Evolutionary conservation across 2,113 vertebrate genomes (phyloP).

Genomic region (Melanocharis versteri): DNA sequence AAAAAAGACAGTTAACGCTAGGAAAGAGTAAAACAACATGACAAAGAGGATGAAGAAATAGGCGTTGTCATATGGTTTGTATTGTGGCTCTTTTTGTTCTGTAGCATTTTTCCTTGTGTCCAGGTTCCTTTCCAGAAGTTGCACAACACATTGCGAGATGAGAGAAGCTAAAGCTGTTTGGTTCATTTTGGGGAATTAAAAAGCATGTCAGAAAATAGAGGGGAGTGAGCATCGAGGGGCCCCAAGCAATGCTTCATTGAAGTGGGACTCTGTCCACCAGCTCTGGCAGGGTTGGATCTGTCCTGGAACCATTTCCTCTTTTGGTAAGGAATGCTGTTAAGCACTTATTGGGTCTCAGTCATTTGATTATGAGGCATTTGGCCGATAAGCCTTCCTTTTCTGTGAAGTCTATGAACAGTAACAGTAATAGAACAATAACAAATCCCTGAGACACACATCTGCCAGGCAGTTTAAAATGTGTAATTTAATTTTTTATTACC

Average conservation of each 20-base stretch:
- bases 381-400: slow-evolving; percentile 27
- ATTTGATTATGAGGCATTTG: slow-evolving; percentile 51
- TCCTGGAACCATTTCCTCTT: slow-evolving; percentile 60
- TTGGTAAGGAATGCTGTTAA: slow-evolving; percentile 77
- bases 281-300: not conserved
- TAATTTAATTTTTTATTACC: not conserved
- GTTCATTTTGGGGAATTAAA: slow-evolving; percentile 66
- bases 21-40: slow-evolving; percentile 89
- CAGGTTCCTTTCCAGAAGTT: slow-evolving; percentile 78
- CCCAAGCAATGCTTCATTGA: not conserved
- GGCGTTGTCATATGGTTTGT: slow-evolving; percentile 85
- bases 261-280: not conserved
- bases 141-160: slow-evolving; percentile 76
- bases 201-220: slow-evolving; percentile 19
- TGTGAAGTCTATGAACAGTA: slow-evolving; percentile 41
- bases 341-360: slow-evolving; percentile 34
- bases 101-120: slow-evolving; percentile 62
- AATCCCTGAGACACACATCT: not conserved
- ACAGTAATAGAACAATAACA: not conserved
- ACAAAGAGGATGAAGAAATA: slow-evolving; percentile 91
- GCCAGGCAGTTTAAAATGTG: not conserved
- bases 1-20: slow-evolving; percentile 84
- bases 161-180: slow-evolving; percentile 74
- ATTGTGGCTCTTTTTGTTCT: slow-evolving; percentile 71
- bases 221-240: slow-evolving; percentile 1